Conservation (phyloP, 2,888 invertebrate genomes). For the Saturnia pavonia region DNA sequence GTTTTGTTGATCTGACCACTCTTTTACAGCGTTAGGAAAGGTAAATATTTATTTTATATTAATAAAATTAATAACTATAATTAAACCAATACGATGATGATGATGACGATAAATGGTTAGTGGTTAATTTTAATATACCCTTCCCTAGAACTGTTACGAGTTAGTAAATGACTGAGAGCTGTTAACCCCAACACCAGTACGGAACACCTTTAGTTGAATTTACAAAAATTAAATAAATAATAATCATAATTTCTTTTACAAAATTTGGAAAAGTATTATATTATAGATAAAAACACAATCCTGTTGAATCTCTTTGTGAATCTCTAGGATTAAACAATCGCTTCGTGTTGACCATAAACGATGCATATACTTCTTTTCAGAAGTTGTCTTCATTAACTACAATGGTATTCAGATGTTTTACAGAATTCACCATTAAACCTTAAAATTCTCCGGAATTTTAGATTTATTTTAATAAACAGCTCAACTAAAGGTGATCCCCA, state of each 20-base stretch:
- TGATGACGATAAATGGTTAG: not conserved
- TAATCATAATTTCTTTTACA: not conserved
- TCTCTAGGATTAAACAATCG: not conserved
- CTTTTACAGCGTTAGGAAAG: not conserved
- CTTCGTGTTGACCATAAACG: too few relatives aligned
- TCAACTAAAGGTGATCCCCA: slow-evolving; percentile 22
- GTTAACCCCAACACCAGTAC: not conserved
- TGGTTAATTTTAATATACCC: not conserved
- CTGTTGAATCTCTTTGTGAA: not conserved
- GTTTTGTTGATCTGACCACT: not conserved
- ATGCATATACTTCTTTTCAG: too few relatives aligned
- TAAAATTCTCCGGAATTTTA: not conserved
- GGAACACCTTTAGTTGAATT: not conserved
- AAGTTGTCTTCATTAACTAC: too few relatives aligned
- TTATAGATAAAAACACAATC: not conserved
- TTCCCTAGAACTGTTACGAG: not conserved
- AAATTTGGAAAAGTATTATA: not conserved
- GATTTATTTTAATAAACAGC: slow-evolving; percentile 15
- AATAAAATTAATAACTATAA: not conserved
- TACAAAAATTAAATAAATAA: not conserved
- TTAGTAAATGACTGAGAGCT: slow-evolving; percentile 5
- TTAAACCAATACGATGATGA: not conserved
- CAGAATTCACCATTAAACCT: not conserved
- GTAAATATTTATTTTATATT: not conserved
- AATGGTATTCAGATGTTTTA: not conserved